Base-by-base conservation (phyloP, 2,888 invertebrate species). In the Teinopalpus imperialis region DNA sequence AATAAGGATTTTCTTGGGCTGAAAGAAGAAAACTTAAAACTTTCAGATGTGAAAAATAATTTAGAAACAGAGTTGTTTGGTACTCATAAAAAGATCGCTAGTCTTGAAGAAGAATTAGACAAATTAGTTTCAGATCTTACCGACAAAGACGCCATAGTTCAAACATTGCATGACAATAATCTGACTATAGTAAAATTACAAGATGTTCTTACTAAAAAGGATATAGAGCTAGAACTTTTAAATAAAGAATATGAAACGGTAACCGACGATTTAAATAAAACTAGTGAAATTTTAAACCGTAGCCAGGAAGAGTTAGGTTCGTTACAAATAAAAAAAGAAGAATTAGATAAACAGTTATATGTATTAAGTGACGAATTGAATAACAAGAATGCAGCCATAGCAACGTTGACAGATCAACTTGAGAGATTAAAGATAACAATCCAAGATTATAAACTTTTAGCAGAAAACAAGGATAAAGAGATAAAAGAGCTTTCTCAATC, bases 21-120 rank as follows among this genome's bases (percentile, higher is more conserved):
- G 20, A 71, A 74, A 63, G 54, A 68, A 49, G 63, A 83, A 74
- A 72, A 74, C 69, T 32, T 69, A 43, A 54, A 61, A 43, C 48
- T 77, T 46, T n/a, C 50, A 39, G 55, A 69, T 45, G 66, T 37
- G 26, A 81, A 79, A 59, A 27, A 60, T 1, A 52, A 69, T 35
- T 49, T 81, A 4, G 79, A 83, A 62, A 31, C 63, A 7, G 81
- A 82, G 50, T 52, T 85, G 9, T 57, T 68, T 4, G 54, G 64
- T 0, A 76, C 78, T 5, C 77, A 81, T 46, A 42, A 53, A 0
- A 88, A 81, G 60, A 75, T 77, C 10, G 53, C 70, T 2, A 65
- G 69, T 39, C 61, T 91, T 29, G 88, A 90, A 53, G 69, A 75
- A 54, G 83, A 86, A 51, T 70, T 90, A 43, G 71, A 70, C 1